Base-by-base conservation (phyloP, 2,888 invertebrate species). In the Acronicta alni region DNA sequence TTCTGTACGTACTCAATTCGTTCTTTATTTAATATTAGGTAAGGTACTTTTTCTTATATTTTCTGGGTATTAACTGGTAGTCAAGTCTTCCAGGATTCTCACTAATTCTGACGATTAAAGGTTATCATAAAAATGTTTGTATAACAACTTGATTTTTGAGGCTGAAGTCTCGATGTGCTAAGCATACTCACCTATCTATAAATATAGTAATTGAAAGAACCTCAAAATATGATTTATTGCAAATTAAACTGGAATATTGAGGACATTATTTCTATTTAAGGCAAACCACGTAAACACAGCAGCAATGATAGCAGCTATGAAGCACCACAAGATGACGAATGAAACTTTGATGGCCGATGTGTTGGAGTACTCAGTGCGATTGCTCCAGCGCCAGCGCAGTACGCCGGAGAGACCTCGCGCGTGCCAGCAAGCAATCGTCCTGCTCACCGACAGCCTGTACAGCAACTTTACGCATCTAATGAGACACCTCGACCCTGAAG, bases 211-310 rank as follows among this genome's bases (percentile, higher is more conserved):
- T 5, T 5, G 2, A 20, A 4, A 20, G 5, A 20, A 4, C 20
- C 20, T 20, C 20, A 20, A 20, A 20, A 20, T 2, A 20, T 20
- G 20, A 2, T 20, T 20, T 20, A 20, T 20, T 20, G 5, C 2
- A 20, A 20, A 20, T 4, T 9, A 30, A 30, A 30, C 30, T 30
- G 10, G 2, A 12, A 2, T 12, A 30, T 30, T 26, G 3, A 4
- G 3, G 12, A 30, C 12, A 4, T 9, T 26, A 32, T 12, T 14
- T 14, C 14, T 35, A 7, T 56, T 39, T 6, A 12, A 93, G 94
- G 94, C 94, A 12, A 93, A 94, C 63, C 91, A 94, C 70, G 90
- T 94, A 0, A 94, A 94, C 72, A 83, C 92, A 14, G 93, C 90
- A 4, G 94, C 94, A 0, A 91, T 94, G 88, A 87, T 93, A 87